Evolutionary conservation across 2,113 vertebrate species (phyloP).

Genomic region (Oryzias melastigma): DNA sequence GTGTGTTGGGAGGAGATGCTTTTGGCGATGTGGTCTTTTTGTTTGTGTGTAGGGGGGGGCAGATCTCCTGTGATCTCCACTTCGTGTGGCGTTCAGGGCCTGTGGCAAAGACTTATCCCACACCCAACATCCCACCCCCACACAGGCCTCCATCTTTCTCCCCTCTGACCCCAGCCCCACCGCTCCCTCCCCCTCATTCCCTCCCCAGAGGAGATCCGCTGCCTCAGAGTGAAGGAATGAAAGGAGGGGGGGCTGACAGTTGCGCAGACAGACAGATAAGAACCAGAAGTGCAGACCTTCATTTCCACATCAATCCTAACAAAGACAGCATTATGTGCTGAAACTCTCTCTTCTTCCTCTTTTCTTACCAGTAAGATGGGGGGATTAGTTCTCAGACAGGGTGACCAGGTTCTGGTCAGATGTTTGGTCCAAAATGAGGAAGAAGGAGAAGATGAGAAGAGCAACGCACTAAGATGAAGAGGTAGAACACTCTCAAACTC

Average conservation of each 20-base stretch:
- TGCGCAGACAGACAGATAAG: conserved; percentile 14
- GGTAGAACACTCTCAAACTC: too few species aligned
- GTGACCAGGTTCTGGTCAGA: too few species aligned
- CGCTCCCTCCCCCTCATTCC: conserved; percentile 45
- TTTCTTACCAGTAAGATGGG: too few species aligned
- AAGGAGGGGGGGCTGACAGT: conserved; percentile 10
- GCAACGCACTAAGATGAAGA: too few species aligned
- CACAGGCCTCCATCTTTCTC: conserved; percentile 48
- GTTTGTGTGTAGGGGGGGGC: conserved; percentile 33
- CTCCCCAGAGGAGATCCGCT: conserved; percentile 43
- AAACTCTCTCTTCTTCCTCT: too few species aligned
- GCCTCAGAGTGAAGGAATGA: conserved; percentile 16
- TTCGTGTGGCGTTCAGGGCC: conserved; percentile 77
- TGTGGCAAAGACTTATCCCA: conserved; percentile 72
- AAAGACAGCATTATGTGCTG: conserved; percentile 50
- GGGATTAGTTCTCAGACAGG: too few species aligned
- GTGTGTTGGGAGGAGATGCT: conserved; percentile 24
- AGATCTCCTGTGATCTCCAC: conserved; percentile 75
- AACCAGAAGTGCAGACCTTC: conserved; percentile 38
- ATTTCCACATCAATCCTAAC: conserved; percentile 42
- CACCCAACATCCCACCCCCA: conserved; percentile 27
- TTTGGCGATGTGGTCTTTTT: conserved; percentile 8
- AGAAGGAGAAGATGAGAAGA: background rate
- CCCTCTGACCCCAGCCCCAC: conserved; percentile 59
- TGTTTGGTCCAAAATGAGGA: background rate